Base-by-base conservation (phyloP, 2,113 vertebrate genomes). In the Sardina pilchardus region DNA sequence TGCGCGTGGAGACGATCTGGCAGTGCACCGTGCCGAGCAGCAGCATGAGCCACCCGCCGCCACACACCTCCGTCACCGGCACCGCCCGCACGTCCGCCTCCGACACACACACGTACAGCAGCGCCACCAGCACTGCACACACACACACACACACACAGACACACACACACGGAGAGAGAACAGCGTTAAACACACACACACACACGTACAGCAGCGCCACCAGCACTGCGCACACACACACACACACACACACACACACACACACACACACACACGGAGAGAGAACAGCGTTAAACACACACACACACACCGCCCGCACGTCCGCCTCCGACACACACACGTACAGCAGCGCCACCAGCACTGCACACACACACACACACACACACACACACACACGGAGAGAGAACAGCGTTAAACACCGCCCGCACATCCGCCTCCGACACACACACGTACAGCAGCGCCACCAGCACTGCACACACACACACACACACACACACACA, bases 1-100 rank as follows among this genome's bases (percentile, higher is more conserved):
- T 99, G 87, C 98, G 93, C 53, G 98, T 99, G 90, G 98, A 99
- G 87, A 99, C 98, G 87, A 99, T 99, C 96, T 99, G 98, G 93
- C 98, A 99, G 91, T 99, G 98, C 85, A 99, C 98, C 43, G 98
- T 99, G 87, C 98, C 98, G 89, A 99, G 94, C 53, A 99, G 95
- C 93, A 99, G 88, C 98, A 99, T 99, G 42, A 99, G 96, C 97
- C 97, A 99, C 94, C 97, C 39, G 10, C 96, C 96, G 81, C 96
- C 97, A 53, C 97, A 96, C 89, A 99, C 97, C 94, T 99, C 98
- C 0, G 97, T 99, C 90, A 96, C 93, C 45, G 98, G 98, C 92
- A 99, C 96, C 90, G 93, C 96, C 93, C 97, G 97, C 86, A 96
- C 93, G 8, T 47, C 45, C 5, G 12, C 45, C 90, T 94, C 95